phyloP scores from a whole-genome alignment of 2,113 vertebrate genomes.

The Todiramphus saurophagus region DNA sequence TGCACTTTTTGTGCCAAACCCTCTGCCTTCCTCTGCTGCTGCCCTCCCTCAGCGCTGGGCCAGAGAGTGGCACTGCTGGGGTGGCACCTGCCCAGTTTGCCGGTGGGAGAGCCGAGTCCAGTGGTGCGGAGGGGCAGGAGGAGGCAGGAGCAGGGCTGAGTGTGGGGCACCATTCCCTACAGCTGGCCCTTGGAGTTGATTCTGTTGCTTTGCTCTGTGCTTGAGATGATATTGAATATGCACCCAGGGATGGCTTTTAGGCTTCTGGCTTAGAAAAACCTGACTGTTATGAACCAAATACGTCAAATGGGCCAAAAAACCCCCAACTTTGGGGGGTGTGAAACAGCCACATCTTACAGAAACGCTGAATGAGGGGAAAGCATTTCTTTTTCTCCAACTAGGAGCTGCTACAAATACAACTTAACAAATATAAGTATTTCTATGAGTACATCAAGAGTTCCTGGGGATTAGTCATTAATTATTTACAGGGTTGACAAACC shows the following conservation, averaged over 20 bases:
- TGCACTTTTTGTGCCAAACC: background rate
- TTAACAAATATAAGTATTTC: conserved; percentile 29
- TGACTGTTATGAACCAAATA: background rate
- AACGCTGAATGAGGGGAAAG: background rate
- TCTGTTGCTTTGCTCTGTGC: background rate
- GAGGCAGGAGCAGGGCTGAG: background rate
- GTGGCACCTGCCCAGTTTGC: accelerated
- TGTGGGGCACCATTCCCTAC: accelerated
- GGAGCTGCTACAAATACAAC: conserved; percentile 41
- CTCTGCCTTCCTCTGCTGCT: too few species aligned
- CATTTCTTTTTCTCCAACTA: background rate
- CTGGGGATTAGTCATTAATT: conserved; percentile 25
- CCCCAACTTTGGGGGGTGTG: background rate
- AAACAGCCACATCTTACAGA: background rate
- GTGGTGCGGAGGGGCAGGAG: background rate
- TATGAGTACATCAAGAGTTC: background rate
- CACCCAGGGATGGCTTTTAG: background rate
- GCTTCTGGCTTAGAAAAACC: background rate
- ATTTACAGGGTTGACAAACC: conserved; percentile 1
- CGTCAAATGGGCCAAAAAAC: background rate
- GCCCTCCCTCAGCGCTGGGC: background rate
- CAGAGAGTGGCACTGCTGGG: accelerated
- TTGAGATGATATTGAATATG: background rate
- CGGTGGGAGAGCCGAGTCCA: background rate
- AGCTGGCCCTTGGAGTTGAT: accelerated